Evolutionary conservation across 2,888 invertebrate genomes (phyloP), one percentile per base, ranked within the genome.

Genomic region (Microdon myrmicae): DNA sequence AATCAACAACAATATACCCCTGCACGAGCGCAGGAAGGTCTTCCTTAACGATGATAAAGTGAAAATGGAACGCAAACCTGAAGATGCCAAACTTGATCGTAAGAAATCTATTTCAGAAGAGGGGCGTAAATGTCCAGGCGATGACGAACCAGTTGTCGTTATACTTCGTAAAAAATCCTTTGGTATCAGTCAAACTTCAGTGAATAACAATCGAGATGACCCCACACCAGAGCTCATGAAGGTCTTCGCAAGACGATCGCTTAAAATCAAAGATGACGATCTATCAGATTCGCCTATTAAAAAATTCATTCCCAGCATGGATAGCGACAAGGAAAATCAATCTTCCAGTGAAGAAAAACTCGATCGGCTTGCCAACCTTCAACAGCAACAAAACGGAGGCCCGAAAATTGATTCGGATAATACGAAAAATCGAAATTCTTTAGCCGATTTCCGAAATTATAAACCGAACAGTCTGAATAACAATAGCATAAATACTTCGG

Each of bases 181-280:
- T 60, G 74, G 73, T n/a, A 71, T 70, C 16, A 47, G 67, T 4
- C 67, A 66, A n/a, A 55, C 66, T 0, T 38, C 68, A 2, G 56
- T 59, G 3, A 69, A 48, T 23, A 61, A 53, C 9, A 68, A 44
- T 9, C 70, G 81, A 69, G 83, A 84, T 47, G 88, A 90, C 51
- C 87, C 88, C 22, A 89, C 90, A 74, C 90, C 90, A 0, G 90
- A 90, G 77, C 75, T 90, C 5, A 87, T 90, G 86, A 90, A 90
- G 79, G 91, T 91, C 0, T 91, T 91, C 74, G 90, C 90, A 0
- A 81, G 91, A 29, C 81, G 90, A 51, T 91, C 90, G n/a, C 79
- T 91, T 0, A 91, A 91, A 79, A 81, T 90, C n/a, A 89, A 89
- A 79, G 90, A 90, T 3, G 89, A 90, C 28, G 79, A 88, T 53